Conservation (phyloP, 2,797 vertebrate genomes). For the Triplophysa bombifrons region DNA sequence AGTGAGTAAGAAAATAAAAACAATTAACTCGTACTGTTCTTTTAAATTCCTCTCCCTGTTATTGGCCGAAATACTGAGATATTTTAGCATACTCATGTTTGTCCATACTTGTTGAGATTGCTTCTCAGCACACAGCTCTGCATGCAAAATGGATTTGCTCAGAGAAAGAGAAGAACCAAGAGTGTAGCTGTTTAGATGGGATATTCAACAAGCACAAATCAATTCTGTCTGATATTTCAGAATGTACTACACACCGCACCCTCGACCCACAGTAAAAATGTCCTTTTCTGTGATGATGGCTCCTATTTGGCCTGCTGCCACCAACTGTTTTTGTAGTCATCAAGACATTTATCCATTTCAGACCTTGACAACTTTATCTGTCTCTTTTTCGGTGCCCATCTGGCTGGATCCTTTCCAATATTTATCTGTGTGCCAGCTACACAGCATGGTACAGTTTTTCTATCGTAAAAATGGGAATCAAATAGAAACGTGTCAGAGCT, state of each 20-base stretch:
- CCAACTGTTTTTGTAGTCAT: slow-evolving; percentile 27
- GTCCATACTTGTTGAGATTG: slow-evolving; percentile 4
- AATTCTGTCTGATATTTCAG: slow-evolving; percentile 29
- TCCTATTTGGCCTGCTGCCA: slow-evolving; percentile 12
- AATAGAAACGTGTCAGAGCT: slow-evolving; percentile 43
- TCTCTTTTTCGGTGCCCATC: slow-evolving; percentile 2
- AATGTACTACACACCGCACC: background rate
- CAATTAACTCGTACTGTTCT: background rate
- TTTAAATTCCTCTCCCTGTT: background rate
- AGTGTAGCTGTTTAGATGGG: slow-evolving; percentile 25
- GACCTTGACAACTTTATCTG: slow-evolving; percentile 22
- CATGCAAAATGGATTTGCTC: background rate
- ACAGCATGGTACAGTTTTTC: slow-evolving; percentile 17
- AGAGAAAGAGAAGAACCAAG: background rate
- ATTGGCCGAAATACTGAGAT: background rate
- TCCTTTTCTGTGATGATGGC: slow-evolving; percentile 8
- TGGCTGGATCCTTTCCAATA: background rate
- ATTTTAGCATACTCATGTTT: background rate
- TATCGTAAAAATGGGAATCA: slow-evolving; percentile 13
- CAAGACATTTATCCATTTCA: slow-evolving; percentile 34
- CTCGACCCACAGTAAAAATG: background rate
- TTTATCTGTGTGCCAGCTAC: slow-evolving; percentile 3
- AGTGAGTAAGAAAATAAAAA: too few species aligned
- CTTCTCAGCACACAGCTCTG: background rate
- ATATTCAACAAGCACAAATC: slow-evolving; percentile 16